Evolutionary conservation across 1,140 invertebrate genomes (phyloP).

Genomic region (Drosophila equinoxialis): DNA sequence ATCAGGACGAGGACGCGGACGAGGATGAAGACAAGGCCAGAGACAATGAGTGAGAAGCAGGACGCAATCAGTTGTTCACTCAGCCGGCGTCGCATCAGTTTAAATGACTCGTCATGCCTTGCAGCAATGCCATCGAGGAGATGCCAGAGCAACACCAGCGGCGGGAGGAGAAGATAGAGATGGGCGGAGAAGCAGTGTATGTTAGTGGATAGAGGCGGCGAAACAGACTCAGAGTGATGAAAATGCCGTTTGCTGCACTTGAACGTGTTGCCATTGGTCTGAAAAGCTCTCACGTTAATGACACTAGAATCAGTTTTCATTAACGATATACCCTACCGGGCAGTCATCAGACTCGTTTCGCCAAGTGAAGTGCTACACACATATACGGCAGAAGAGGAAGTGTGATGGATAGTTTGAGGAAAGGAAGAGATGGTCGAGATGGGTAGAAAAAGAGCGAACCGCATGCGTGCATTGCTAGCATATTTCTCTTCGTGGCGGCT

Average conservation of each 20-base stretch:
- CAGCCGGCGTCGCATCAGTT: conserved; percentile 59
- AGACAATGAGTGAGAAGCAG: conserved; percentile 33
- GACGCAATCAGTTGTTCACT: conserved; percentile 70
- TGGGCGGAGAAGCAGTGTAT: not conserved
- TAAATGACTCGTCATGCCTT: conserved; percentile 64
- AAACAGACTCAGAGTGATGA: conserved; percentile 21
- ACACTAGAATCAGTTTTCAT: conserved; percentile 82
- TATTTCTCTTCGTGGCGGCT: conserved; percentile 62
- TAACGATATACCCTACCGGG: conserved; percentile 70
- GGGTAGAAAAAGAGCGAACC: conserved; percentile 38
- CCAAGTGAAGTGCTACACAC: conserved; percentile 11
- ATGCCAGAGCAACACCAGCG: not conserved
- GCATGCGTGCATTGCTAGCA: conserved; percentile 73
- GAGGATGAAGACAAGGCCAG: conserved; percentile 22
- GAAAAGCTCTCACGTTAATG: conserved; percentile 77
- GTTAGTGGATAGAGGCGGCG: conserved; percentile 13
- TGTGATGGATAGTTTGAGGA: not conserved
- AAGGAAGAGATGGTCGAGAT: not conserved
- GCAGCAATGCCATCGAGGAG: conserved; percentile 20
- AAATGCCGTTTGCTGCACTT: conserved; percentile 55
- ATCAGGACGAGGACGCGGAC: conserved; percentile 10
- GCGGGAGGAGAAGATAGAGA: not conserved
- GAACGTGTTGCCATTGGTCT: conserved; percentile 61
- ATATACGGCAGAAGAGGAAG: not conserved
- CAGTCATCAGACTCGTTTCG: conserved; percentile 38